phyloP scores from a whole-genome alignment of 1,140 invertebrate genomes.

The Popillia japonica region DNA sequence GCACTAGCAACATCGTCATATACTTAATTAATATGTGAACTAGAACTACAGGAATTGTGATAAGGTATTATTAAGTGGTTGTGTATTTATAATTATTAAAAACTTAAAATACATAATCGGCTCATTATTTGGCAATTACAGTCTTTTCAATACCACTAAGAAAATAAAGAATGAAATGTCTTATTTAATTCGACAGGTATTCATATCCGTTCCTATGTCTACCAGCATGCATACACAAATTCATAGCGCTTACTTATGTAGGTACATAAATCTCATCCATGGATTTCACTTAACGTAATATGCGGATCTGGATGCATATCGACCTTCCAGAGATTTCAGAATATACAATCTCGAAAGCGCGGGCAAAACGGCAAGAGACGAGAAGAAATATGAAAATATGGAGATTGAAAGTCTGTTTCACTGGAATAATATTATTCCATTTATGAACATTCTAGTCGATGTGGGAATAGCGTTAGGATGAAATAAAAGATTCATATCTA shows the following conservation, averaged over 20 bases:
- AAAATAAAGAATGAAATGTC: no score
- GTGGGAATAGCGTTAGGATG: background rate
- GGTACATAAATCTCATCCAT: background rate
- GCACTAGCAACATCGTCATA: no score
- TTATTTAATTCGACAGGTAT: no score
- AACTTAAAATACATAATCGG: no score
- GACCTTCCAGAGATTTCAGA: background rate
- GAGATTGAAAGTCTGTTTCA: slow-evolving; percentile 23
- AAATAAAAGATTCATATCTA: background rate
- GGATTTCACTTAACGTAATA: background rate
- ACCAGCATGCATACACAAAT: background rate
- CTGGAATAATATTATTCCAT: slow-evolving; percentile 21
- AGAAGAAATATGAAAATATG: slow-evolving; percentile 23
- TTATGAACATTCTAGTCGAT: background rate
- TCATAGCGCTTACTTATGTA: background rate
- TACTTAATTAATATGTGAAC: no score
- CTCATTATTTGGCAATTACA: no score
- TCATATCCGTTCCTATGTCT: no score
- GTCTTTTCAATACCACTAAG: no score
- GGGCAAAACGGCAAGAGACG: background rate
- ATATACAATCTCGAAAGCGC: background rate
- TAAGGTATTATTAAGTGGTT: no score
- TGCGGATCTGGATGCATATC: slow-evolving; percentile 11
- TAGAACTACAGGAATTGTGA: no score
- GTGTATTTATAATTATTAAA: no score